Conservation (phyloP, 1,140 invertebrate genomes). For the Patella vulgata region DNA sequence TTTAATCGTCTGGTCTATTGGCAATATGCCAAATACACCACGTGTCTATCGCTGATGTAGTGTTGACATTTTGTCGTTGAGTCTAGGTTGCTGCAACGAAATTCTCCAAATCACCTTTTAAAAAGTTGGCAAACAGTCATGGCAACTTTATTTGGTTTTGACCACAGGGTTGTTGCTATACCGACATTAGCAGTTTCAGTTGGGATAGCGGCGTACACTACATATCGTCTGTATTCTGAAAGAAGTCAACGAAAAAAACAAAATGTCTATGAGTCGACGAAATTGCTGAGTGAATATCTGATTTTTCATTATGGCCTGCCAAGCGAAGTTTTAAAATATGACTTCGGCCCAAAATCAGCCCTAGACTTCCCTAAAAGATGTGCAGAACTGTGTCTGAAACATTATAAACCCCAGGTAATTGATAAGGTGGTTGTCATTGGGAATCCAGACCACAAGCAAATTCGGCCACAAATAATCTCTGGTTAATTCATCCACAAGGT, state of each 20-base stretch:
- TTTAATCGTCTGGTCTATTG: too few relatives aligned
- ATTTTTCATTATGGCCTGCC: conserved; percentile 60
- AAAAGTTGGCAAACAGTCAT: too few relatives aligned
- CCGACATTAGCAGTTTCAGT: conserved; percentile 45
- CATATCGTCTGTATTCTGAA: conserved; percentile 46
- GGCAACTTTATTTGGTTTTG: conserved; percentile 49
- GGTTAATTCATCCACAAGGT: too few relatives aligned
- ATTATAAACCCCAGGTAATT: conserved; percentile 44
- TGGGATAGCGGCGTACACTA: conserved; percentile 53
- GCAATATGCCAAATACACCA: too few relatives aligned
- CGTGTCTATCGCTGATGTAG: too few relatives aligned
- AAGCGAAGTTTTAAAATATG: conserved; percentile 49
- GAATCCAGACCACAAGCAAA: too few relatives aligned
- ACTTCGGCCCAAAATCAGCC: conserved; percentile 54
- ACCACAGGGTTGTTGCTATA: conserved; percentile 52
- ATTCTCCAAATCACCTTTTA: too few relatives aligned
- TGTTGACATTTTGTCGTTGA: too few relatives aligned
- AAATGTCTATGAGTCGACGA: conserved; percentile 61
- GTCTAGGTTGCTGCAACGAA: too few relatives aligned
- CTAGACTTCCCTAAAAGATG: conserved; percentile 63
- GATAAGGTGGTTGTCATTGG: too few relatives aligned
- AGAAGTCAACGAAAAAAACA: conserved; percentile 16
- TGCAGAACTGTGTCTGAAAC: conserved; percentile 61
- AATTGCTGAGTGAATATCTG: conserved; percentile 61
- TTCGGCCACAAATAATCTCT: too few relatives aligned